Evolutionary conservation across 2,888 invertebrate species (phyloP), one percentile per base, ranked within the genome.

Genomic region (Choristoneura rosaceana): DNA sequence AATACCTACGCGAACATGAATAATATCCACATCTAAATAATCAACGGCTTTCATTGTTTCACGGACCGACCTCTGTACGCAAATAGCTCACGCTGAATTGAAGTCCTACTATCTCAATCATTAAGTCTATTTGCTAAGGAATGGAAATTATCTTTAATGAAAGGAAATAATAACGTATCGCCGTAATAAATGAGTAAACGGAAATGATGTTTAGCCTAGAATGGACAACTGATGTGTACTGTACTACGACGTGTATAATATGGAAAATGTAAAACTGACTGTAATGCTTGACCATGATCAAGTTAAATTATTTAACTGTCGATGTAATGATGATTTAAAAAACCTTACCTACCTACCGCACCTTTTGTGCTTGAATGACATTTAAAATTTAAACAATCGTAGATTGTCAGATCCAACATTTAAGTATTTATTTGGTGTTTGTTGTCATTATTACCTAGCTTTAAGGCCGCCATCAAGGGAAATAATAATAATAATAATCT

Each of bases 41-140:
- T 68, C 68, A 73, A 68, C 59, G 38, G 58, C 67, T 59, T 69
- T 73, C 68, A 73, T 73, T 73, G 73, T 73, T 73, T 64, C 63
- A 43, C 68, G 41, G 63, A 68, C 68, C 58, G 63, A 68, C 68
- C 63, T 64, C 59, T 69, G 68, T 69, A 52, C 33, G 47, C 15
- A 66, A 66, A 63, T 33, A 55, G 34, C 33, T 61, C 12, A 10
- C 45, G 43, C 8, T 41, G 25, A 67, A 63, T 62, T 25, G 17
- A 34, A 68, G 41, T 33, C 38, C 63, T 71, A 63, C 58, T 38
- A 14, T 33, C 55, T 62, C 33, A 9, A 25, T 38, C 41, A 71
- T 59, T 62, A 62, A 68, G 71, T 50, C 25, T 10, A 63, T 47
- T 66, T 60, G 25, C 12, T 17, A 12, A 67, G 38, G 41, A 43